Evolutionary conservation across 2,113 vertebrate genomes (phyloP), one percentile per base, ranked within the genome.

Genomic region (Leptodactylus fuscus): DNA sequence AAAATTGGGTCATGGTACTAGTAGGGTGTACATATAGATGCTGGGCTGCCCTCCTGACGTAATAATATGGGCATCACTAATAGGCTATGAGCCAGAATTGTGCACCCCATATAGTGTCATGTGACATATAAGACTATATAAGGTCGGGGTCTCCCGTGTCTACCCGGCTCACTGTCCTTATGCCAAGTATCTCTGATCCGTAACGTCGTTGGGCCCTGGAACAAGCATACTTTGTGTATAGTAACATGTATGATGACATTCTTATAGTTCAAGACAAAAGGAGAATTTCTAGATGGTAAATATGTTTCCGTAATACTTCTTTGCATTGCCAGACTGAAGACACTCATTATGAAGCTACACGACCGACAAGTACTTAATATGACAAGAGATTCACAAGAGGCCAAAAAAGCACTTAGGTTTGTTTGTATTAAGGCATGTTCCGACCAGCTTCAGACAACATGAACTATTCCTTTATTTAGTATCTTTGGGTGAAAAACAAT

Each of bases 331-430:
- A 75, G 22, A 60, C 10, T 46, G 51, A 83, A 83, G 49, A 74
- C 58, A 46, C 70, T 55, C 55, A 44, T 75, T 75, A 75, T 75
- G n/a, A 75, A 75, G 38, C 58, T 5, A 44, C 22, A 75, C 24
- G 41, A 36, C 34, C 24, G 15, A 38, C 62, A 70, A 71, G 62
- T 55, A 69, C 22, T 29, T 55, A 32, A 70, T 18, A 55, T 69
- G 34, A 67, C 62, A 27, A n/a, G 36, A 85, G 70, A 71, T 71
- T 85, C 83, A 85, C 16, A 70, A 32, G 53, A 71, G 49, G 83
- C 83, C 83, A 85, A 85, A 71, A 79, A 85, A 70, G 75, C 83
- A 70, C 83, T 85, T 79, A 78, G 65, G 7, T 12, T 44, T 79
- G 34, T 85, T 85, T 85, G 75, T 62, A 32, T 29, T 80, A n/a